phyloP scores from a whole-genome alignment of 2,797 vertebrate species.

The Sylvia borin region DNA sequence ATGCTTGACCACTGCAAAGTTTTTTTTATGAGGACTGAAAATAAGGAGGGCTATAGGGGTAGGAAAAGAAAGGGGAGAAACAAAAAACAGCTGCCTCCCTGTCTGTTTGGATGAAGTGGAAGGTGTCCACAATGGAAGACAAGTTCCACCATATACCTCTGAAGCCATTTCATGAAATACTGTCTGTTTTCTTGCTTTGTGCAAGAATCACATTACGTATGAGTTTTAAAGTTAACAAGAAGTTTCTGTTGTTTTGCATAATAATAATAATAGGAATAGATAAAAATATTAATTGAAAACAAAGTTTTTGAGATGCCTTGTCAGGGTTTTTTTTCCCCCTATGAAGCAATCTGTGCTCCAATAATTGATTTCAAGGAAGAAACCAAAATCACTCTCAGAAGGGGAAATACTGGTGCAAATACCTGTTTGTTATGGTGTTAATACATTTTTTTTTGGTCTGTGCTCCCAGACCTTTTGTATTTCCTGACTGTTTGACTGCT shows the following conservation, averaged over 20 bases:
- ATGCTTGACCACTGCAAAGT: not conserved
- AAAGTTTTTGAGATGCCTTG: not conserved
- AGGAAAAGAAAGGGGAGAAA: not conserved
- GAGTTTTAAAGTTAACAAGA: not conserved
- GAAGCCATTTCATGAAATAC: not conserved
- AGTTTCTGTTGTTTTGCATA: not conserved
- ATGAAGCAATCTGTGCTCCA: not conserved
- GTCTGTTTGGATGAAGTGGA: not conserved
- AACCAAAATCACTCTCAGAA: not conserved
- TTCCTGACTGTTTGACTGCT: not conserved
- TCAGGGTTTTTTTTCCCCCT: not conserved
- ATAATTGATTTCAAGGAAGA: not conserved
- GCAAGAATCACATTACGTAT: not conserved
- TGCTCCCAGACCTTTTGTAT: not conserved
- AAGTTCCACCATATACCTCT: not conserved
- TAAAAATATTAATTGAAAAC: not conserved
- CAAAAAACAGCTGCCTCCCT: fast-evolving
- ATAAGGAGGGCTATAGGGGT: not conserved
- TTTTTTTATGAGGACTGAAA: not conserved
- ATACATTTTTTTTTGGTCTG: fast-evolving
- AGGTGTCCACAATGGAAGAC: not conserved
- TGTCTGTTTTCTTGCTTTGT: not conserved
- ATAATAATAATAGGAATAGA: not conserved
- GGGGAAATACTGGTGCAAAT: not conserved
- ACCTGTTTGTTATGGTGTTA: not conserved